phyloP scores from a whole-genome alignment of 2,888 invertebrate genomes.

The Operophtera brumata region DNA sequence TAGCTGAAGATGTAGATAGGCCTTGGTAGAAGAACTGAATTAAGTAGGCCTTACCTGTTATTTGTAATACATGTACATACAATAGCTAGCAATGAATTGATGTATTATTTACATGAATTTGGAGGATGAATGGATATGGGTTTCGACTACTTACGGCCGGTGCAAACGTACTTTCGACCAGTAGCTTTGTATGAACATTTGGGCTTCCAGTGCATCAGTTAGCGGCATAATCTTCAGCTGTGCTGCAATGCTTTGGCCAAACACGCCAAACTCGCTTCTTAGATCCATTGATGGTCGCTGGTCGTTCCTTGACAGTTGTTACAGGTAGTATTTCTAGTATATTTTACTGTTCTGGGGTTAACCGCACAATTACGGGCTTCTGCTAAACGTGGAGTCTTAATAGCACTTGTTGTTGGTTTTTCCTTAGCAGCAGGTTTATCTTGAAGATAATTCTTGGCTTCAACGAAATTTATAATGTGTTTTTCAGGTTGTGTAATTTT shows the following conservation, averaged over 20 bases:
- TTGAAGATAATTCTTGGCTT: background rate
- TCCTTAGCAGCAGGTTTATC: background rate
- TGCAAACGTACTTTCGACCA: slow-evolving; percentile 23
- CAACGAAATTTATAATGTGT: background rate
- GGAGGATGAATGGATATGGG: too few relatives aligned
- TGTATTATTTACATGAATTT: too few relatives aligned
- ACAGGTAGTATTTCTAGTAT: background rate
- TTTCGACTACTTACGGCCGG: background rate
- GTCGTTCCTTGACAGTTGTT: background rate
- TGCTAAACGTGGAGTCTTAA: too few relatives aligned
- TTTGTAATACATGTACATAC: too few relatives aligned
- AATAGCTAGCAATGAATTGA: too few relatives aligned
- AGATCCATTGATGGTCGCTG: background rate
- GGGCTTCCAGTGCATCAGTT: slow-evolving; percentile 24
- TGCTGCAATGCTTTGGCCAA: slow-evolving; percentile 27
- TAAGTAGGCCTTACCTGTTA: too few relatives aligned
- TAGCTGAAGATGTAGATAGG: too few relatives aligned
- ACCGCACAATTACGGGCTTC: too few relatives aligned
- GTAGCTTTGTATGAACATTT: slow-evolving; percentile 30
- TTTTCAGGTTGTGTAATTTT: background rate
- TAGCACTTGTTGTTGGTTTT: background rate
- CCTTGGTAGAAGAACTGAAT: too few relatives aligned
- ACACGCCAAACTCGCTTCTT: slow-evolving; percentile 27
- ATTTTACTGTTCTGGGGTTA: too few relatives aligned
- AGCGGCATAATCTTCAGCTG: slow-evolving; percentile 26